Percentiles rank a stretch among this genome's conserved stretches.
phyloP scores from a whole-genome alignment of 2,797 vertebrate species.

The Clamator glandarius region DNA sequence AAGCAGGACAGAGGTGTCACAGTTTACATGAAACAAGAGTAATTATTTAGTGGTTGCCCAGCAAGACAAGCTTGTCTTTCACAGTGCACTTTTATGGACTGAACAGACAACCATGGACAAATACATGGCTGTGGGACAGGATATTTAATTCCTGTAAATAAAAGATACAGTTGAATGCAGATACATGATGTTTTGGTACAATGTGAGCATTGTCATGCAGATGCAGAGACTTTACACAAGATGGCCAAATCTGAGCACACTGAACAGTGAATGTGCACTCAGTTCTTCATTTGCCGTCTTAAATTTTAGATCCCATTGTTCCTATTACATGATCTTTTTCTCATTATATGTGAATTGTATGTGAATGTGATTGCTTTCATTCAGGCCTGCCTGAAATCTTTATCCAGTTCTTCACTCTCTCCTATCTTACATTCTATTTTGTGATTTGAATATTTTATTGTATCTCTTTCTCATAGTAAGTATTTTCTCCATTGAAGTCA shows the following conservation, averaged over 20 bases:
- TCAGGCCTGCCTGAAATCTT: not conserved
- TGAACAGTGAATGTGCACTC: not conserved
- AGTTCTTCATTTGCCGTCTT: not conserved
- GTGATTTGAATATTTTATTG: not conserved
- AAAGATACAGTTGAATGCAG: not conserved
- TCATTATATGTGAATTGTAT: not conserved
- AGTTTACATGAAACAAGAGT: not conserved
- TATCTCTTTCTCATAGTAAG: not conserved
- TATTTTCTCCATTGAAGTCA: not conserved
- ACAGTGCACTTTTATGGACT: not conserved
- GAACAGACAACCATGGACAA: fast-evolving
- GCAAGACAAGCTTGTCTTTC: not conserved
- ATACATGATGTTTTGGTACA: not conserved
- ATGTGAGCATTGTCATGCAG: not conserved
- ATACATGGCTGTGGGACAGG: not conserved
- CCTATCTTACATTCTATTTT: not conserved
- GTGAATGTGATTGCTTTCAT: not conserved
- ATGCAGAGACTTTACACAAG: not conserved
- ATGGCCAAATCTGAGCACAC: fast-evolving
- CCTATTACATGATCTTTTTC: not conserved
- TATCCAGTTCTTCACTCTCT: not conserved
- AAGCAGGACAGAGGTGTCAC: not conserved
- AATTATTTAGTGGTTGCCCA: not conserved
- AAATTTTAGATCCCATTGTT: not conserved
- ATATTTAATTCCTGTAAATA: not conserved